phyloP scores from a whole-genome alignment of 2,113 vertebrate genomes.

The Xiphophorus hellerii region DNA sequence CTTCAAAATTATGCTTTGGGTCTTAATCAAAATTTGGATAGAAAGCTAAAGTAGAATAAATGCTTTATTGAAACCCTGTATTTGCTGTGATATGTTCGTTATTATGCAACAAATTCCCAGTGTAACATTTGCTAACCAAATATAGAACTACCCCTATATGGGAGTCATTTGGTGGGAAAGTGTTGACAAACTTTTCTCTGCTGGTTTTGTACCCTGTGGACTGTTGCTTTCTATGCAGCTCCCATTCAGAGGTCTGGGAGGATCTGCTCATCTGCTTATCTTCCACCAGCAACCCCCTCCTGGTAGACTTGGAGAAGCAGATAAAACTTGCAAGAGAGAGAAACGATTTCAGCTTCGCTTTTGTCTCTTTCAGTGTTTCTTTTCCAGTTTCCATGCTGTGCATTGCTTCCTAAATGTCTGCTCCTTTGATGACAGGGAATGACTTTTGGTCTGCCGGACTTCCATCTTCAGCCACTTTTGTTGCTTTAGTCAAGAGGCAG shows the following conservation, averaged over 20 bases:
- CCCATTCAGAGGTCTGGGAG: constrained; percentile 38
- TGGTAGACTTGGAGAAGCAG: constrained; percentile 11
- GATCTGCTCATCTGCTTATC: constrained; percentile 47
- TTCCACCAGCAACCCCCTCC: constrained; percentile 15
- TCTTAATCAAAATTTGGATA: too few relatives aligned
- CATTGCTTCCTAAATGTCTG: constrained; percentile 34
- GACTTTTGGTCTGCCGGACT: constrained; percentile 36
- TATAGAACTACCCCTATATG: constrained; percentile 4
- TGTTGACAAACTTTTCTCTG: neutral
- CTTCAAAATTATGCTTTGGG: neutral
- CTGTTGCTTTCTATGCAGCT: constrained; percentile 32
- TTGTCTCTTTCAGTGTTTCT: constrained; percentile 35
- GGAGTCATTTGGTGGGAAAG: constrained; percentile 11
- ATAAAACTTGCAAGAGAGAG: constrained; percentile 41
- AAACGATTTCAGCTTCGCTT: constrained; percentile 33
- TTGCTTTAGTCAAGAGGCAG: constrained; percentile 49
- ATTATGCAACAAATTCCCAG: neutral
- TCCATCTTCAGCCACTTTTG: constrained; percentile 38
- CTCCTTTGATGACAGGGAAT: constrained; percentile 36
- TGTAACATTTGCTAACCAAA: constrained; percentile 28
- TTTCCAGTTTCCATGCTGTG: constrained; percentile 34
- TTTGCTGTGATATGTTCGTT: constrained; percentile 1
- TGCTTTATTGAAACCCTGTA: neutral
- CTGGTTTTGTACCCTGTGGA: constrained; percentile 12
- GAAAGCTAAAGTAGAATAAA: neutral